Percentiles rank a stretch among this genome's conserved stretches.
Conservation (phyloP, 2,113 vertebrate genomes). For the Callopanchax toddi region DNA sequence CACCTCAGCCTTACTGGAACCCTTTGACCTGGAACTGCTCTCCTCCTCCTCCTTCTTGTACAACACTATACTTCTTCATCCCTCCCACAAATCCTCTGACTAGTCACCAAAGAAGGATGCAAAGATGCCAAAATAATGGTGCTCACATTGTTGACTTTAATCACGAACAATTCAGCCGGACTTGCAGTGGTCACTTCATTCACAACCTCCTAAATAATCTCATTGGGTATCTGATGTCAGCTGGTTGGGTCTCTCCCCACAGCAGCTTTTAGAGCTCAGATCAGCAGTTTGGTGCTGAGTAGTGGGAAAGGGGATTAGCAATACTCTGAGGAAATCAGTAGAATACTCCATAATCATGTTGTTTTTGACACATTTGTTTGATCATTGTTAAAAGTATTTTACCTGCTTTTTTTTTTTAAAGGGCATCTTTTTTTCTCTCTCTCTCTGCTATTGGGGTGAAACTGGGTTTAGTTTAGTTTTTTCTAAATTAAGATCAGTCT, state of each 20-base stretch:
- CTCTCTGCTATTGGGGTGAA: constrained; percentile 4
- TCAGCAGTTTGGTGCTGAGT: too few relatives aligned
- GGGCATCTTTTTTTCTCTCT: not conserved
- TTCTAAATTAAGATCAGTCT: not conserved
- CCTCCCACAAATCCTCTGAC: constrained; percentile 23
- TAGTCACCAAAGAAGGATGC: constrained; percentile 67
- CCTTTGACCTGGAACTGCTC: constrained; percentile 16
- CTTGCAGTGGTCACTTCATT: constrained; percentile 1
- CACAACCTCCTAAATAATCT: constrained; percentile 7
- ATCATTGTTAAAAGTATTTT: constrained; percentile 35
- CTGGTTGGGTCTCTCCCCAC: constrained; percentile 23
- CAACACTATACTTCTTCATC: constrained; percentile 35
- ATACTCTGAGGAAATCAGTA: constrained; percentile 22
- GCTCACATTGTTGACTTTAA: constrained; percentile 43
- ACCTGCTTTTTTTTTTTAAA: constrained; percentile 16
- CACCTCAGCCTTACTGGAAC: constrained; percentile 78
- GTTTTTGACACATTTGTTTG: constrained; percentile 8
- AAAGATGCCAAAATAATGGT: constrained; percentile 72
- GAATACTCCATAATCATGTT: not conserved
- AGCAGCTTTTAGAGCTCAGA: constrained; percentile 22
- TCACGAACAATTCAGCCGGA: constrained; percentile 14
- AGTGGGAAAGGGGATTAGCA: constrained; percentile 15
- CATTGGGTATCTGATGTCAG: constrained; percentile 46
- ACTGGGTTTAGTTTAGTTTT: constrained; percentile 12
- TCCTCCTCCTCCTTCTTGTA: constrained; percentile 17